Evolutionary conservation across 2,797 vertebrate genomes (phyloP).

Genomic region (Chrosomus eos): DNA sequence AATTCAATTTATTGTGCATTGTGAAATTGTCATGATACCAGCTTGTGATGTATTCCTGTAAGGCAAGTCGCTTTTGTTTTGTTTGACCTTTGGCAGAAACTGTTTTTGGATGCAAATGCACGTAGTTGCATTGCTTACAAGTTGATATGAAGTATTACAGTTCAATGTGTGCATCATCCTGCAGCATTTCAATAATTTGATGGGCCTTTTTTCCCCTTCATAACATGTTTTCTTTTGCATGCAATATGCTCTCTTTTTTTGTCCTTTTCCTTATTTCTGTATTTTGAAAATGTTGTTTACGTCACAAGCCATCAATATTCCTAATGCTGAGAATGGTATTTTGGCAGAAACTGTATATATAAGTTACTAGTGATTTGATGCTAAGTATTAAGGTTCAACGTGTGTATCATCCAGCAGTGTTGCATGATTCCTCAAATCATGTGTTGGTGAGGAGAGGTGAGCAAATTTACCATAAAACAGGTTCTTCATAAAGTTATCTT

Average conservation of each 20-base stretch:
- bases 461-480: not conserved
- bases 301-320: not conserved
- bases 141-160: not conserved
- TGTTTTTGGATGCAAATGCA: not conserved
- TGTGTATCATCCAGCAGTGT: not conserved
- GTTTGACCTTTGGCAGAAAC: not conserved
- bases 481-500: not conserved
- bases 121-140: not conserved
- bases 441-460: not conserved
- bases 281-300: not conserved
- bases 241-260: not conserved
- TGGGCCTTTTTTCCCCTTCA: not conserved
- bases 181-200: not conserved
- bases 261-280: not conserved
- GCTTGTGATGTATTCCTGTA: not conserved
- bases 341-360: not conserved
- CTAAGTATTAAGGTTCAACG: not conserved
- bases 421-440: not conserved
- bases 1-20: slow-evolving; percentile 2
- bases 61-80: not conserved
- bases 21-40: not conserved
- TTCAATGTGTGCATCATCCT: not conserved
- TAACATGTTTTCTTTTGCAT: not conserved
- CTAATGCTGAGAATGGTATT: not conserved
- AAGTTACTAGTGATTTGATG: not conserved